A percentile compares a stretch with the other conserved stretches of the same genome.
These are phyloP conservation scores for Epistrophella euchroma DNA, from an alignment of 2,888 invertebrate species.

Conservation along the genomic window DNA sequence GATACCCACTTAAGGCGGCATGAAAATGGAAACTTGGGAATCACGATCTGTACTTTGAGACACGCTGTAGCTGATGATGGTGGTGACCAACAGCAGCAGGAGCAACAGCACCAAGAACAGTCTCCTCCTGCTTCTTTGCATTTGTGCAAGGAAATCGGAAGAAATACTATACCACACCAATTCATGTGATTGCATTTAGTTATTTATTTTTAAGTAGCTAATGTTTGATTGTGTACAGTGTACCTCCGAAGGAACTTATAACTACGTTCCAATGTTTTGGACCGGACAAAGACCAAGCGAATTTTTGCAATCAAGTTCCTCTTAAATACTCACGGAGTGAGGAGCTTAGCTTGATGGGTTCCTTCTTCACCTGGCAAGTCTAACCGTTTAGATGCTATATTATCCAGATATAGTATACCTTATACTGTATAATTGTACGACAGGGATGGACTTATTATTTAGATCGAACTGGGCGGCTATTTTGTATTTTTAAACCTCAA, in stretches of 20 bases:
- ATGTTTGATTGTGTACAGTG: constrained; percentile 66
- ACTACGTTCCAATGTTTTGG: constrained; percentile 41
- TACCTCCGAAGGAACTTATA: constrained; percentile 35
- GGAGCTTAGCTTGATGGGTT: constrained; percentile 33
- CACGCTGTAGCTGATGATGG: constrained; percentile 32
- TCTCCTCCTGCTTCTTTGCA: constrained; percentile 54
- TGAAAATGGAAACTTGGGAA: constrained; percentile 60
- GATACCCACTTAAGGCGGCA: constrained; percentile 60
- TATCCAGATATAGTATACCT: constrained; percentile 26
- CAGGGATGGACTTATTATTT: neutral
- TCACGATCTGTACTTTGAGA: constrained; percentile 62
- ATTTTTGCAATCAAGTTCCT: constrained; percentile 61
- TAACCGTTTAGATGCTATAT: constrained; percentile 45
- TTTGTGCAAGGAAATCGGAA: constrained; percentile 65
- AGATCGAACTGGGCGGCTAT: neutral
- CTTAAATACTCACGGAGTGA: constrained; percentile 59
- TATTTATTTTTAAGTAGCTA: constrained; percentile 75
- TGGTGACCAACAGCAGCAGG: constrained; percentile 49
- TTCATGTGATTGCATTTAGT: constrained; percentile 71
- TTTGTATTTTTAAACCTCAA: too few relatives aligned
- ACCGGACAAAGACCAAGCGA: constrained; percentile 10
- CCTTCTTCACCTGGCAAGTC: constrained; percentile 56
- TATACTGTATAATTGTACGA: neutral
- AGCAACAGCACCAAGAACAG: constrained; percentile 20
- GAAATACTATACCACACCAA: constrained; percentile 74